Base-by-base conservation (phyloP, 2,888 invertebrate species). In the Limnephilus marmoratus region DNA sequence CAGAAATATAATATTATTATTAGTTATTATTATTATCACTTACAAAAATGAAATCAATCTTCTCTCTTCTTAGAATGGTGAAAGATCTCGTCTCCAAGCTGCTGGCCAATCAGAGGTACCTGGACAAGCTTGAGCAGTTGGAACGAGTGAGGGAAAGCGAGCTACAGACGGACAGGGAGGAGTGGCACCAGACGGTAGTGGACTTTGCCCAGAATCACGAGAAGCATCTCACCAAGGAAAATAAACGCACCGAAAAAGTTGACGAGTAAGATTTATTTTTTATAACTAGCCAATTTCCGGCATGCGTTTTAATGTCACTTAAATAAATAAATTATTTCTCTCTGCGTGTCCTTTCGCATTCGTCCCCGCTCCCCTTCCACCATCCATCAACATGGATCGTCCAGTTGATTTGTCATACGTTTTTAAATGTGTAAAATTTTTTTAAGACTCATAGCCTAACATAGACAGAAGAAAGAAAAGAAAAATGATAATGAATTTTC, bases 41-140 rank as follows among this genome's bases (percentile, higher is more conserved):
- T 85, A 37, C 24, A 37, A 15, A 45, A 45, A 45, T 85, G 24
- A 85, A 31, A 85, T 31, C 49, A 83, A 68, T 83, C 37, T 11
- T 37, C 29, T 88, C 4, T 87, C 37, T 2, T 91, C 87, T 5
- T 53, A 91, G 91, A 5, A 86, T 91, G 15, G 34, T 91, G 29
- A 86, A 81, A 12, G 91, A 87, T 0, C 86, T 91, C 45, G 1
- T 68, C n/a, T 18, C 81, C 31, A 81, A 86, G 45, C 81, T 87
- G 87, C 87, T n/a, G 4, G 15, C 29, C 24, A 45, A 31, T 18
- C 91, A 91, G 68, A 24, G 34, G 29, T 68, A 18, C 37, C 86
- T 91, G 41, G 53, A 91, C n/a, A 18, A n/a, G 15, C 31, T 87
- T 9, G 91, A 91, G 53, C 29, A n/a, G 31, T 24, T 45, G 81